These are phyloP conservation scores for Vespertilio murinus DNA, from an alignment of 2,797 vertebrate genomes.

Conservation along the genomic window DNA sequence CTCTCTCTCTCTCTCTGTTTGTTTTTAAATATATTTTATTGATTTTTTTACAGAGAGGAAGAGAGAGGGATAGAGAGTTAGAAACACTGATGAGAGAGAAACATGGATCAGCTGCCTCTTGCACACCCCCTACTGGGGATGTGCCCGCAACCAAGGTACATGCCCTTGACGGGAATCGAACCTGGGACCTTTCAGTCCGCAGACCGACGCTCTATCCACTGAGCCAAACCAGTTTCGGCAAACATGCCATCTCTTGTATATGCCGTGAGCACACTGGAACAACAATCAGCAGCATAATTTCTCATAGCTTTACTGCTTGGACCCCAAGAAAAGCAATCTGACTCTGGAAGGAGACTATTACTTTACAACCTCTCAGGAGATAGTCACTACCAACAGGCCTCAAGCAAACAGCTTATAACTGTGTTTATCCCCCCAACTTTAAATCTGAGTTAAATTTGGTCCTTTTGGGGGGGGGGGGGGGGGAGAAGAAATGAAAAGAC, in stretches of 20 bases:
- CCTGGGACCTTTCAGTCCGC: no score
- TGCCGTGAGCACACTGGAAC: not conserved
- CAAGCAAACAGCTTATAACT: not conserved
- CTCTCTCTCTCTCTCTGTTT: no score
- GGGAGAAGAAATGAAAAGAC: not conserved
- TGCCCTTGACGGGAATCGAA: no score
- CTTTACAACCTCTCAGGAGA: not conserved
- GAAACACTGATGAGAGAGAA: no score
- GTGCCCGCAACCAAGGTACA: no score
- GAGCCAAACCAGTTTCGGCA: no score
- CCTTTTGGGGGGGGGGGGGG: not conserved
- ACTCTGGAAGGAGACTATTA: not conserved
- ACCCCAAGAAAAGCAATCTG: not conserved
- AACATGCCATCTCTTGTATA: not conserved
- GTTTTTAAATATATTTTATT: no score
- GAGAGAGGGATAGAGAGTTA: no score
- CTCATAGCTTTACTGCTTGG: not conserved
- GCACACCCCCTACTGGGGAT: no score
- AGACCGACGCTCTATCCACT: no score
- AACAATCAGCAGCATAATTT: not conserved
- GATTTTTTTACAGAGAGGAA: no score
- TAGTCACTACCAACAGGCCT: not conserved
- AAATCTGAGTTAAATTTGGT: slow-evolving; percentile 8
- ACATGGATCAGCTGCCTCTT: no score
- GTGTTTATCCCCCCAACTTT: not conserved